phyloP scores from a whole-genome alignment of 1,140 invertebrate species.

The Aphaenogaster floridana region DNA sequence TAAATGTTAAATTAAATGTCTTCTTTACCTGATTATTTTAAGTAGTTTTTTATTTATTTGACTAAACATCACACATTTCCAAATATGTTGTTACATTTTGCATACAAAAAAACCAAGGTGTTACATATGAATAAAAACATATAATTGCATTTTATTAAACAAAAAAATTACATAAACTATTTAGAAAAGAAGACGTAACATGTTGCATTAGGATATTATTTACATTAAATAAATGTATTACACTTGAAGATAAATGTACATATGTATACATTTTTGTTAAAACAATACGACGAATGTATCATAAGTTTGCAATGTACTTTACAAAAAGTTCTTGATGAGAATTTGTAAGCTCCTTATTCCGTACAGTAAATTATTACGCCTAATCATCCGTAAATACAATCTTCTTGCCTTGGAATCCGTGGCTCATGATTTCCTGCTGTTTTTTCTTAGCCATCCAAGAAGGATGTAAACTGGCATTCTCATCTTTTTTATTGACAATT shows the following conservation, averaged over 20 bases:
- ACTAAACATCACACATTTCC: neutral
- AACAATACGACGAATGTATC: neutral
- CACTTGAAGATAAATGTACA: slow-evolving; percentile 33
- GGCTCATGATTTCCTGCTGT: slow-evolving; percentile 79
- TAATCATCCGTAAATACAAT: slow-evolving; percentile 80
- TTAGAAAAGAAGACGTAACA: neutral
- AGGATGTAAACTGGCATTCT: slow-evolving; percentile 82
- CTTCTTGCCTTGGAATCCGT: slow-evolving; percentile 83
- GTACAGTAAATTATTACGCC: neutral
- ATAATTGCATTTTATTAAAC: slow-evolving; percentile 20
- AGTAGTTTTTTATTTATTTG: neutral
- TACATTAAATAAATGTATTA: slow-evolving; percentile 30
- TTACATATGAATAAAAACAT: neutral
- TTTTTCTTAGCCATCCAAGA: slow-evolving; percentile 85
- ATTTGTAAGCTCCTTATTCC: neutral
- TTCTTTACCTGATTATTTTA: neutral
- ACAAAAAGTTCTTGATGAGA: slow-evolving; percentile 8
- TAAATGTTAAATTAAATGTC: neutral
- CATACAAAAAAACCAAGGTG: neutral
- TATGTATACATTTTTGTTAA: slow-evolving; percentile 48
- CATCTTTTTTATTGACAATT: neutral
- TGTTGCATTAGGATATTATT: neutral
- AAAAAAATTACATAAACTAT: slow-evolving; percentile 23
- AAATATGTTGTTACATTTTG: neutral
- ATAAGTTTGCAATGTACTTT: neutral